phyloP scores from a whole-genome alignment of 1,140 invertebrate genomes.

The Ostrea denselamellosa region DNA sequence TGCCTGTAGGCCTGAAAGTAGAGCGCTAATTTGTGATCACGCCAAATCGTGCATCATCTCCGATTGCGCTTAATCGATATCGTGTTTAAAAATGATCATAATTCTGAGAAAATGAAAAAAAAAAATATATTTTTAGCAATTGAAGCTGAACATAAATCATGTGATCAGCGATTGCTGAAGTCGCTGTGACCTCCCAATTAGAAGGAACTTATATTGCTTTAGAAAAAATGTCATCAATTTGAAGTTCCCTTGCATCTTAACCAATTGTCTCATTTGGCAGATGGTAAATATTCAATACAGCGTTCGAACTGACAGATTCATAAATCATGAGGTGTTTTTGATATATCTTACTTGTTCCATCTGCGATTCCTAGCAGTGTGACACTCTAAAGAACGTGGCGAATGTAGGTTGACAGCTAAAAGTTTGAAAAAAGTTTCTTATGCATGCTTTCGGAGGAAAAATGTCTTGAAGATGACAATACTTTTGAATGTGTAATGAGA shows the following conservation, averaged over 20 bases:
- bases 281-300: background rate
- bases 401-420: background rate
- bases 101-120: no score
- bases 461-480: background rate
- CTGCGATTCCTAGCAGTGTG: background rate
- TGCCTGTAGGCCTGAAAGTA: no score
- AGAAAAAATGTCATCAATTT: background rate
- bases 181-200: background rate
- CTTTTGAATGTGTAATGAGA: background rate
- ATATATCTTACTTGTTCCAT: background rate
- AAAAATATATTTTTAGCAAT: no score
- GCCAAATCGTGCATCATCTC: no score
- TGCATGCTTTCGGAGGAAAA: background rate
- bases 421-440: background rate
- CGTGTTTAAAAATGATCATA: no score
- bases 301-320: background rate
- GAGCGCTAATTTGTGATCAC: no score
- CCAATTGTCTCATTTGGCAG: background rate
- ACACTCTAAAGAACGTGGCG: background rate
- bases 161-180: background rate
- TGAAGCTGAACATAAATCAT: no score
- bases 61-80: no score
- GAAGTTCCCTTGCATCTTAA: background rate
- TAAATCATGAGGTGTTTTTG: background rate
- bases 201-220: background rate